Evolutionary conservation across 2,113 vertebrate genomes (phyloP).

Genomic region (Rhadina sibilatrix): DNA sequence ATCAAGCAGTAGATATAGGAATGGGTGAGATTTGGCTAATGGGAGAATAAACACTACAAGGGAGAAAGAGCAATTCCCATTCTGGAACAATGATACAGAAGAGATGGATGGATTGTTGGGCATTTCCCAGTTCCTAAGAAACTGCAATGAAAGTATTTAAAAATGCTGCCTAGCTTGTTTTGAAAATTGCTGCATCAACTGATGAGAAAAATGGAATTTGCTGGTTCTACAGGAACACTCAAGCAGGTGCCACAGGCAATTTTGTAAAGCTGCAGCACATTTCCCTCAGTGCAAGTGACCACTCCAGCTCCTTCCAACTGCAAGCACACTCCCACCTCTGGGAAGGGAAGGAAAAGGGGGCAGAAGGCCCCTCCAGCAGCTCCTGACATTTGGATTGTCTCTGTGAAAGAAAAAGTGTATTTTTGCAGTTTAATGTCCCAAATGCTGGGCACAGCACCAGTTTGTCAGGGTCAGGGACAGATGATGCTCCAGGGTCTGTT

Average conservation of each 20-base stretch:
- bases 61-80: not conserved
- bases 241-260: conserved; percentile 27
- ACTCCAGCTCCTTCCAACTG: not conserved
- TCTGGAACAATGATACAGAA: not conserved
- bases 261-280: not conserved
- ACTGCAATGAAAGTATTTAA: conserved; percentile 10
- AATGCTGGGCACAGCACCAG: not conserved
- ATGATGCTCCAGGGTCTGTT: not conserved
- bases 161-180: conserved; percentile 72
- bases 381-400: not conserved
- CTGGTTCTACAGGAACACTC: conserved; percentile 40
- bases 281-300: not conserved
- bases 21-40: not conserved
- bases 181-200: conserved; percentile 37
- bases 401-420: not conserved
- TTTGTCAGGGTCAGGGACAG: not conserved
- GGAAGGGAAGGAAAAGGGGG: not conserved
- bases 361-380: not conserved
- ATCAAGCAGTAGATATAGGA: not conserved
- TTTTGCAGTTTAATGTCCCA: not conserved
- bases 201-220: conserved; percentile 9
- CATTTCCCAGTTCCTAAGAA: not conserved
- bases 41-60: not conserved
- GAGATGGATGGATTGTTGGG: not conserved
- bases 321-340: not conserved